A percentile compares a stretch with the other conserved stretches of the same genome.
These are phyloP conservation scores for Acanthochromis polyacanthus DNA, from an alignment of 2,113 vertebrate species.

Conservation along the genomic window DNA sequence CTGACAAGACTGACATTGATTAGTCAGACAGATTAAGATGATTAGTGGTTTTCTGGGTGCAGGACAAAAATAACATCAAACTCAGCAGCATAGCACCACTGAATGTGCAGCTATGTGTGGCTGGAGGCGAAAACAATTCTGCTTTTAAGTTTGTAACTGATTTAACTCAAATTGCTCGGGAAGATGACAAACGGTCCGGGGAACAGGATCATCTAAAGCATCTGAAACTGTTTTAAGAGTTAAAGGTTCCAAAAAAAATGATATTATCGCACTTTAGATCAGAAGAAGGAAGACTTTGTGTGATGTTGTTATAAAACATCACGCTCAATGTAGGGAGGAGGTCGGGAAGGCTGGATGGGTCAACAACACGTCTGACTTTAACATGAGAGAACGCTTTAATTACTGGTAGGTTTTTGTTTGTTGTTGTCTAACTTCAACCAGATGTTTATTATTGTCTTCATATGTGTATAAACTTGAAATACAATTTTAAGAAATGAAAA, in stretches of 20 bases:
- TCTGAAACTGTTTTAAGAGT: constrained; percentile 4
- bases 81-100: background rate
- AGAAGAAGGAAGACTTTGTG: no score
- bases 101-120: background rate
- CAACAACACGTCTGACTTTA: no score
- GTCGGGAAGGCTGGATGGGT: no score
- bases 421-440: no score
- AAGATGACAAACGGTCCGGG: background rate
- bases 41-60: background rate
- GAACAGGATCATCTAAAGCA: constrained; percentile 7
- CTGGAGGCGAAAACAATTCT: constrained; percentile 2
- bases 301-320: no score
- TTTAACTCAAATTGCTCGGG: background rate
- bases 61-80: constrained; percentile 37
- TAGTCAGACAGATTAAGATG: constrained; percentile 20
- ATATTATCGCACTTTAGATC: no score
- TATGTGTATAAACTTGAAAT: no score
- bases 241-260: background rate
- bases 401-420: no score
- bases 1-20: constrained; percentile 29
- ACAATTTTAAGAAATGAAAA: no score
- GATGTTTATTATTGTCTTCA: no score
- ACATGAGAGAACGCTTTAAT: no score
- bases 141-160: background rate
- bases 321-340: no score